A percentile compares a stretch with the other conserved stretches of the same genome.
These are phyloP conservation scores for Macquaria australasica DNA, from an alignment of 2,113 vertebrate species.

Conservation along the genomic window DNA sequence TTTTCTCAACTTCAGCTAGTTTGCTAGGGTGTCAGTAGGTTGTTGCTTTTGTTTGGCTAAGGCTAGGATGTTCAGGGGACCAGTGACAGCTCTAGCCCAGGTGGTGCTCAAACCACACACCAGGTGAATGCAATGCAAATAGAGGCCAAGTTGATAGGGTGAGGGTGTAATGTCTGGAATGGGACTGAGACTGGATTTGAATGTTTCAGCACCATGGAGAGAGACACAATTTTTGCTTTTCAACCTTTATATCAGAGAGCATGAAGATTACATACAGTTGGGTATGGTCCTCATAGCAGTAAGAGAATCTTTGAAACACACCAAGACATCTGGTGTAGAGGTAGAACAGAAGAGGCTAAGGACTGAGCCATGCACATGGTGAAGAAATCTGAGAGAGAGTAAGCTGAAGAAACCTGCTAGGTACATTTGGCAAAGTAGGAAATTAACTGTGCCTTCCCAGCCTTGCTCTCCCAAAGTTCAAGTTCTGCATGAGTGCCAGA, in stretches of 20 bases:
- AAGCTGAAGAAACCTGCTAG: slow-evolving; percentile 6
- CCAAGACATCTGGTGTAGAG: neutral
- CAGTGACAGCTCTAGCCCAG: too few relatives aligned
- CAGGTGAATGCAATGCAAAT: neutral
- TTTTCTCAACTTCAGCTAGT: neutral
- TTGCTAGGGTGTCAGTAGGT: neutral
- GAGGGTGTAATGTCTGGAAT: neutral
- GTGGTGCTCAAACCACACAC: neutral
- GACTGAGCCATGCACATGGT: neutral
- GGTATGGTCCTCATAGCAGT: neutral
- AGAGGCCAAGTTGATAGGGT: neutral
- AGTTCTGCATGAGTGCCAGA: slow-evolving; percentile 19
- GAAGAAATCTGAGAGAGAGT: neutral
- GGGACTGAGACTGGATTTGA: neutral
- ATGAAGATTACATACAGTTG: neutral
- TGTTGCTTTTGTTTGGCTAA: neutral
- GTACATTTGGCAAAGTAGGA: neutral
- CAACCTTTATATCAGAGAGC: neutral
- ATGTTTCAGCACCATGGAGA: neutral
- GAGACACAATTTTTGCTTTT: neutral
- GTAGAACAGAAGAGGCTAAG: neutral
- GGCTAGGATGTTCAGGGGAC: neutral
- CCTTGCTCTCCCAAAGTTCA: neutral
- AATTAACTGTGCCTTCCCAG: neutral
- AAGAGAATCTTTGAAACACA: neutral